phyloP scores from a whole-genome alignment of 2,113 vertebrate species.

The Lucifuga dentata region DNA sequence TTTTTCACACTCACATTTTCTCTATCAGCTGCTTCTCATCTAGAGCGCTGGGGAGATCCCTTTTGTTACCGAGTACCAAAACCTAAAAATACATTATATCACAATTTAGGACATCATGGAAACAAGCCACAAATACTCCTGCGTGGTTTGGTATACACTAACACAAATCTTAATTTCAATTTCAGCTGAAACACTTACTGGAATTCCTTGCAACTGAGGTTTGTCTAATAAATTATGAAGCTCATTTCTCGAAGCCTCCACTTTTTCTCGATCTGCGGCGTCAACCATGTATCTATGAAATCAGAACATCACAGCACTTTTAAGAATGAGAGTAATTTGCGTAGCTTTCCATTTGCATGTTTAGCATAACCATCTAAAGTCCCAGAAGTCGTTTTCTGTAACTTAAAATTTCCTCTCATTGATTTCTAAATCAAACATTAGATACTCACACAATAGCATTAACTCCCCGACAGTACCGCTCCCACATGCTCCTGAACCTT shows the following conservation, averaged over 20 bases:
- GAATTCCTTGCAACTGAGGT: conserved; percentile 98
- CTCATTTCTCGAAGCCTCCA: conserved; percentile 97
- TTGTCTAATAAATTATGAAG: conserved; percentile 99
- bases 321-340: too few species aligned
- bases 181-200: conserved; percentile 84
- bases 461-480: conserved; percentile 97
- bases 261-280: conserved; percentile 96
- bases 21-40: conserved; percentile 94
- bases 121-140: conserved; percentile 7
- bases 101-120: not conserved
- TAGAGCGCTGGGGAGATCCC: conserved; percentile 87
- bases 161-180: not conserved
- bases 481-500: conserved; percentile 99
- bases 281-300: conserved; percentile 97
- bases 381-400: too few species aligned
- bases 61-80: conserved; percentile 91
- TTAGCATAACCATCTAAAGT: too few species aligned
- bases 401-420: not conserved
- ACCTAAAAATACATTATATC: conserved; percentile 75
- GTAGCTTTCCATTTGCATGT: too few species aligned
- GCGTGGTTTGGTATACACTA: conserved; percentile 3
- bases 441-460: conserved; percentile 97
- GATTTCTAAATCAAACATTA: not conserved
- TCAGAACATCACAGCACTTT: too few species aligned
- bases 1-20: conserved; percentile 86